Evolutionary conservation across 2,113 vertebrate species (phyloP).

Genomic region (Thalassoma bifasciatum): DNA sequence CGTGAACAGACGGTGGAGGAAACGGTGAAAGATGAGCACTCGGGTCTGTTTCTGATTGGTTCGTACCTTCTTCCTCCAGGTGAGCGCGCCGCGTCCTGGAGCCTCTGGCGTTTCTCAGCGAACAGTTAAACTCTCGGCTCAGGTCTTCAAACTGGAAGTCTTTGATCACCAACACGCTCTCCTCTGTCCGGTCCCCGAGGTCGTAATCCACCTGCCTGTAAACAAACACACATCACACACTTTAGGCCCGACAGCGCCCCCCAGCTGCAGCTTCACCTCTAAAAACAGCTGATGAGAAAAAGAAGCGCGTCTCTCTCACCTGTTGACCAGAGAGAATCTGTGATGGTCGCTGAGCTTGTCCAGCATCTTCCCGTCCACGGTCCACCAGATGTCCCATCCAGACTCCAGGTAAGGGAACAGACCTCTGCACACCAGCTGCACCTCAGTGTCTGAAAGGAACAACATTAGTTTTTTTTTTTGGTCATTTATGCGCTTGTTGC

Average conservation of each 20-base stretch:
- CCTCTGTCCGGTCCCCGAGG: constrained; percentile 29
- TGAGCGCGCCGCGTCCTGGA: constrained; percentile 24
- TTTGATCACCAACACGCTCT: constrained; percentile 55
- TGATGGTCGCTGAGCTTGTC: constrained; percentile 75
- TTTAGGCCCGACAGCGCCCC: not conserved
- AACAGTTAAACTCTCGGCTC: constrained; percentile 55
- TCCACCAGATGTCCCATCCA: constrained; percentile 89
- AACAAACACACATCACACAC: not conserved
- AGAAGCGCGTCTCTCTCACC: constrained; percentile 5
- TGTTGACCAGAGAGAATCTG: constrained; percentile 64
- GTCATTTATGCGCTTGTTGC: no score
- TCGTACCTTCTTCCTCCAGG: constrained; percentile 63
- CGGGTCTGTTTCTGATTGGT: not conserved
- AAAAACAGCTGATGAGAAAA: no score
- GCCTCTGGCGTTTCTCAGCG: constrained; percentile 46
- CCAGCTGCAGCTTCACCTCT: not conserved
- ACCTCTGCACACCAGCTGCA: constrained; percentile 79
- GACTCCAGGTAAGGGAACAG: constrained; percentile 82
- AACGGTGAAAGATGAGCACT: no score
- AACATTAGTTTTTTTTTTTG: not conserved
- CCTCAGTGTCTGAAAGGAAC: constrained; percentile 55
- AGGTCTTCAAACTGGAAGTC: constrained; percentile 60
- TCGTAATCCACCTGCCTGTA: not conserved
- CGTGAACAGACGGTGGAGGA: no score
- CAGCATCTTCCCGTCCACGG: constrained; percentile 86